Evolutionary conservation across 2,888 invertebrate genomes (phyloP).

Genomic region (Drosophila prolongata): DNA sequence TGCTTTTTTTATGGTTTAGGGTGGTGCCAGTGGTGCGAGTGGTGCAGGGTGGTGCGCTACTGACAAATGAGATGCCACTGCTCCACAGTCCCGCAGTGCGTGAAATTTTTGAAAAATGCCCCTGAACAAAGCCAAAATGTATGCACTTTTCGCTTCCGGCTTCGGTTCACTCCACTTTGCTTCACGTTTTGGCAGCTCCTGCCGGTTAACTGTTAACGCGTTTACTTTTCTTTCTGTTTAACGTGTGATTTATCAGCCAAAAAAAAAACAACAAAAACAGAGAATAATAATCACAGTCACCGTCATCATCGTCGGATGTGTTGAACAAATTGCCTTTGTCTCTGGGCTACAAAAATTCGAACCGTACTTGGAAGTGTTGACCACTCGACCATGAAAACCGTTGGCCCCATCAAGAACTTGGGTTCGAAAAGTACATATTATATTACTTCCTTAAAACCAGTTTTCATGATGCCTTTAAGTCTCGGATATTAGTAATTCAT

Average conservation of each 20-base stretch:
- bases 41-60: conserved; percentile 6
- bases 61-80: conserved; percentile 67
- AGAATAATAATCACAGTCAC: conserved; percentile 47
- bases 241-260: conserved; percentile 48
- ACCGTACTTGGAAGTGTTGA: conserved; percentile 52
- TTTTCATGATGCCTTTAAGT: neutral
- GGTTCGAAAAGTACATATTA: neutral
- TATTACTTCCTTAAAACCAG: conserved; percentile 12
- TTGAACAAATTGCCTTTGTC: conserved; percentile 72
- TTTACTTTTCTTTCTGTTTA: conserved; percentile 41
- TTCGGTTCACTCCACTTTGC: conserved; percentile 53
- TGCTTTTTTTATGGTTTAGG: conserved; percentile 27
- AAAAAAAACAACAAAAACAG: conserved; percentile 9
- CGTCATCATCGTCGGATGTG: conserved; percentile 42
- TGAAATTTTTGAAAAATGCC: conserved; percentile 63
- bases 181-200: conserved; percentile 41
- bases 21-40: neutral
- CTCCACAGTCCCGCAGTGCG: conserved; percentile 20
- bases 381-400: conserved; percentile 53
- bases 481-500: neutral
- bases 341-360: conserved; percentile 27
- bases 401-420: conserved; percentile 26
- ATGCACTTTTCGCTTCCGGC: conserved; percentile 58
- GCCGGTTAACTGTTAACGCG: conserved; percentile 69
- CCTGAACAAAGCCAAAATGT: conserved; percentile 52